These are phyloP conservation scores for Aphidius gifuensis DNA, from an alignment of 1,140 invertebrate genomes.

Conservation along the genomic window DNA sequence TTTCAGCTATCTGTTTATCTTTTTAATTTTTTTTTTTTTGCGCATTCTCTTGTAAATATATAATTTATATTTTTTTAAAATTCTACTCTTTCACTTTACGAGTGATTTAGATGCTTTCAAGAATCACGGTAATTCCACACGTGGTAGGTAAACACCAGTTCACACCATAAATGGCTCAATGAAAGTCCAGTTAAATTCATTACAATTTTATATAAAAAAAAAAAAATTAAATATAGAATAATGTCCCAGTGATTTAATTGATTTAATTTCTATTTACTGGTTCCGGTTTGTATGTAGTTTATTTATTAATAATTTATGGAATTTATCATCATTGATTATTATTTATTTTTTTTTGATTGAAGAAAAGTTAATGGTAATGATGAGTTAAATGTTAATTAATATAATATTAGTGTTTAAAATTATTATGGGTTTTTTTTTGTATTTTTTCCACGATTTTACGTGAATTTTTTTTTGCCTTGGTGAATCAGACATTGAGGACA, in stretches of 20 bases:
- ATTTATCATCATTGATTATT: background rate
- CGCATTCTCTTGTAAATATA: background rate
- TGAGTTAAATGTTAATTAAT: too few species aligned
- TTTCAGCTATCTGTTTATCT: conserved; percentile 17
- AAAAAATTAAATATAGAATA: background rate
- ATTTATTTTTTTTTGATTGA: conserved; percentile 1
- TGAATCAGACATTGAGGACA: too few species aligned
- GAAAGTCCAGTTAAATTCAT: conserved; percentile 11
- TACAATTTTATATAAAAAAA: background rate
- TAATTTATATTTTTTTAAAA: conserved; percentile 18
- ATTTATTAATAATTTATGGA: background rate
- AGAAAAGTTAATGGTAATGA: background rate
- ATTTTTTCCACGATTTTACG: too few species aligned
- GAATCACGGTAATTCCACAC: conserved; percentile 4
- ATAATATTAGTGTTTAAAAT: too few species aligned
- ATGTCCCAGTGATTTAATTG: conserved; percentile 13
- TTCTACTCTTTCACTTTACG: background rate
- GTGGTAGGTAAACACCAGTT: background rate
- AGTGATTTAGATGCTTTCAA: conserved; percentile 8
- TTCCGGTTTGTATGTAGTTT: background rate
- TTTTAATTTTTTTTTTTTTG: conserved; percentile 17
- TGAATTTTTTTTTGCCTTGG: too few species aligned
- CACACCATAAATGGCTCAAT: conserved; percentile 11
- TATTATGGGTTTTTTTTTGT: too few species aligned
- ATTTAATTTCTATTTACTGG: background rate